Base-by-base conservation (phyloP, 2,113 vertebrate genomes). In the Dipodomys stephensi region DNA sequence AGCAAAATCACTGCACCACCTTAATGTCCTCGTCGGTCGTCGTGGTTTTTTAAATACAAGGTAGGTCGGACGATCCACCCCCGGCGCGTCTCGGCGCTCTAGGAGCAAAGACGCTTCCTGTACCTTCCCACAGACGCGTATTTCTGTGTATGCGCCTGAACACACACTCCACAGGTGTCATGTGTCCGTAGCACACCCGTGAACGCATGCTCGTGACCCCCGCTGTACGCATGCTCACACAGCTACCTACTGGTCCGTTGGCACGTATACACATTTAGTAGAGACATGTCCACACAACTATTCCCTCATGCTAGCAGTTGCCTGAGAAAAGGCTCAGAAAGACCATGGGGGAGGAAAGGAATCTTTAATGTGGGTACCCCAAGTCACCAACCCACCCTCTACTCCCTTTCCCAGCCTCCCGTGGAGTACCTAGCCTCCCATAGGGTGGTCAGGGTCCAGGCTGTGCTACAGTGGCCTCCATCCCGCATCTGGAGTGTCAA, bases 361-460 rank as follows among this genome's bases (percentile, higher is more conserved):
- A 10, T 65, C 44, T 64, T 35, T 62, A 20, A 62, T 13, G 0
- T 11, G 6, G 4, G 25, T 25, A 32, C 64, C 30, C 32, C 16
- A 27, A 22, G 4, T 71, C 32, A 39, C 0, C 4, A 23, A 20
- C 22, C 23, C 16, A 49, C 49, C 53, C 53, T 9, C 53, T 57
- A 4, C 53, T 39, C 53, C 3, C 35, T 69, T 35, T 62, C 1
- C 27, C 4, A 6, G 53, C 4, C 49, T 68, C 60, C 28, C 15
- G 15, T 9, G 1, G 15, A 72, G 44, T 16, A n/a, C 49, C 20
- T 32, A 5, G 69, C 27, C 11, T 22, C 57, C 1, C 53, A 0
- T 0, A 11, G 57, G 22, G 28, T 12, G 11, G 1, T 57, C 7
- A 0, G 2, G 20, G 6, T 60, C 32, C 3, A 25, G 2, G 4